Percentiles rank a stretch among this genome's conserved stretches.
Conservation (phyloP, 2,797 vertebrate genomes). For the Poecilia picta region DNA sequence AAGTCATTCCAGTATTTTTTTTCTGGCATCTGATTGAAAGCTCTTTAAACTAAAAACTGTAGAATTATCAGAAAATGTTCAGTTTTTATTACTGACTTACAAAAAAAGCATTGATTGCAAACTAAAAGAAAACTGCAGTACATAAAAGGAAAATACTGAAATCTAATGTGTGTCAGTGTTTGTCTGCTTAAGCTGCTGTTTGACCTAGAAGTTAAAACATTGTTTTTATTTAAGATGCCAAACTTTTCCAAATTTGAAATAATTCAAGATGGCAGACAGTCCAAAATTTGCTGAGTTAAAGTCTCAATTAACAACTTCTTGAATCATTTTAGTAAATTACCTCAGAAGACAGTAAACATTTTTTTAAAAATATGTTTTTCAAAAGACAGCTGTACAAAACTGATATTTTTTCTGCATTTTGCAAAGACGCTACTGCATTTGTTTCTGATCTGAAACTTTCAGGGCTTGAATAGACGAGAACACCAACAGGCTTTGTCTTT, state of each 20-base stretch:
- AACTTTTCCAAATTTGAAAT: background rate
- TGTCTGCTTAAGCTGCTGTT: background rate
- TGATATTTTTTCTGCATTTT: background rate
- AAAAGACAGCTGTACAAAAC: background rate
- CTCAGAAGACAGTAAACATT: background rate
- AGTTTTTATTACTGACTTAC: background rate
- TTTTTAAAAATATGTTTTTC: background rate
- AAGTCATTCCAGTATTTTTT: background rate
- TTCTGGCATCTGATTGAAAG: background rate
- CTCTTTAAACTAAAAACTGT: background rate
- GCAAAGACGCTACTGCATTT: too few species aligned
- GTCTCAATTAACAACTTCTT: background rate
- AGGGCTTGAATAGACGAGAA: background rate
- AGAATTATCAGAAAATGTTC: background rate
- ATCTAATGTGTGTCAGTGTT: background rate
- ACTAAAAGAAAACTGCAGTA: background rate
- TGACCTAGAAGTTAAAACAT: background rate
- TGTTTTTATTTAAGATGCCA: background rate
- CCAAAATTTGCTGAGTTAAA: background rate
- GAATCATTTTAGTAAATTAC: background rate
- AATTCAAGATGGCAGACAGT: background rate
- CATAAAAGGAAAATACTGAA: background rate
- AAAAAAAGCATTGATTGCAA: background rate
- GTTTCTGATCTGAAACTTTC: background rate
- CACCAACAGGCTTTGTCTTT: background rate